Conservation (phyloP, 2,797 vertebrate genomes). For the Tolypeutes matacus region DNA sequence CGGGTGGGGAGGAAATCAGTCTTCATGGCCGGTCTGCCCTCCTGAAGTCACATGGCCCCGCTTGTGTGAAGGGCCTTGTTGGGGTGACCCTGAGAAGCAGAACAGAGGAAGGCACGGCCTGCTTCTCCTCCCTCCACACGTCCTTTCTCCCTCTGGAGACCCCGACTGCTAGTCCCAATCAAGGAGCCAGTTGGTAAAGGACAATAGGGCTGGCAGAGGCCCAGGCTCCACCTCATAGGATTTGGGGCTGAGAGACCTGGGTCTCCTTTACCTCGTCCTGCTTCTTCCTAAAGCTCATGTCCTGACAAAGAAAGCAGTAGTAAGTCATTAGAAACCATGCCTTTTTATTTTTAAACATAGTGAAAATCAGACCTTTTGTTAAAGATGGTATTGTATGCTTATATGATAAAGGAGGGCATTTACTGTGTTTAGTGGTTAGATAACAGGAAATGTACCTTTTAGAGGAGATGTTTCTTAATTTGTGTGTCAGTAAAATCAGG, state of each 20-base stretch:
- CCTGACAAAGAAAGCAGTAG: neutral
- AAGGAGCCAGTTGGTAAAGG: neutral
- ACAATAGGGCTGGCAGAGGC: neutral
- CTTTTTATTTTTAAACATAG: neutral
- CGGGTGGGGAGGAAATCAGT: neutral
- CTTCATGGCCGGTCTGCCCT: neutral
- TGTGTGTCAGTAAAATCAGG: neutral
- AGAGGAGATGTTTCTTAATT: neutral
- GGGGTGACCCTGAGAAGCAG: neutral
- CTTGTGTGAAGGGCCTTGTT: neutral
- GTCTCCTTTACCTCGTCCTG: neutral
- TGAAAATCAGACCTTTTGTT: neutral
- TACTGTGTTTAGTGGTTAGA: neutral
- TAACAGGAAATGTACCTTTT: neutral
- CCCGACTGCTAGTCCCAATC: neutral
- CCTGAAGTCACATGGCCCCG: neutral
- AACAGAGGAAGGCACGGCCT: neutral
- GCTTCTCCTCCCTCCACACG: neutral
- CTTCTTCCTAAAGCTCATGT: neutral
- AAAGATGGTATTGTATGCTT: neutral
- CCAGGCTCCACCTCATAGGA: neutral
- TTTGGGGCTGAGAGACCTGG: neutral
- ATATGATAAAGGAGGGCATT: neutral
- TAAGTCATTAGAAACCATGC: neutral
- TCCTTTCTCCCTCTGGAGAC: neutral